A percentile compares a stretch with the other conserved stretches of the same genome.
Evolutionary conservation across 2,113 vertebrate genomes (phyloP).

Genomic region (Oreotrochilus melanogaster): DNA sequence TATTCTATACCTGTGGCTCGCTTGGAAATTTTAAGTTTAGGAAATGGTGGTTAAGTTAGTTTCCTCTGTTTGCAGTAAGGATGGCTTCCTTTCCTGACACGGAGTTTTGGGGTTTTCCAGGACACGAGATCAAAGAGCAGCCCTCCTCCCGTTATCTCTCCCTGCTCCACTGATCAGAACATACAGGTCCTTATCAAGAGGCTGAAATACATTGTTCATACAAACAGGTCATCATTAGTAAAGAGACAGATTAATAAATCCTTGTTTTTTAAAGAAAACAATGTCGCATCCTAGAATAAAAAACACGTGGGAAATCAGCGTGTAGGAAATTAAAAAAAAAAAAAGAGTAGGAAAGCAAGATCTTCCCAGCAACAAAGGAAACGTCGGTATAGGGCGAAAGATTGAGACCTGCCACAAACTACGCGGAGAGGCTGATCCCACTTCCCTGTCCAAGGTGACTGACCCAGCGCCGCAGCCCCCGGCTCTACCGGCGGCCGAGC

Average conservation of each 20-base stretch:
- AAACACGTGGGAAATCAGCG: neutral
- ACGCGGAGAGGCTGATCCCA: neutral
- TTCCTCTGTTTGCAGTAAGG: neutral
- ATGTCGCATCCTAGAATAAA: neutral
- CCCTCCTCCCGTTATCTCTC: neutral
- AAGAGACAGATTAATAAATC: neutral
- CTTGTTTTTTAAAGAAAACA: neutral
- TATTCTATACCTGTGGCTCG: neutral
- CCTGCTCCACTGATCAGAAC: neutral
- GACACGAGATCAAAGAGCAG: neutral
- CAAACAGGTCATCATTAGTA: neutral
- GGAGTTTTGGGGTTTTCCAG: neutral
- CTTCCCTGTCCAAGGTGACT: slow-evolving; percentile 14
- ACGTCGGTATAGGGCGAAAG: fast-evolving
- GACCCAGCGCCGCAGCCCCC: neutral
- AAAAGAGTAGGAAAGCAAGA: neutral
- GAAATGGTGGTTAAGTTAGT: neutral
- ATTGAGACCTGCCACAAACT: neutral
- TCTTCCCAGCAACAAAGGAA: neutral
- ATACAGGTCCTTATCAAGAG: neutral
- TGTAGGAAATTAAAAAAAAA: neutral
- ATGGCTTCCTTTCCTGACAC: neutral
- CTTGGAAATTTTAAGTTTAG: neutral
- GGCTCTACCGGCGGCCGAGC: fast-evolving
- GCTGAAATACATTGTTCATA: neutral